Percentiles rank a stretch among this genome's conserved stretches.
These are phyloP conservation scores for Menura novaehollandiae DNA, from an alignment of 2,113 vertebrate species.

Conservation along the genomic window DNA sequence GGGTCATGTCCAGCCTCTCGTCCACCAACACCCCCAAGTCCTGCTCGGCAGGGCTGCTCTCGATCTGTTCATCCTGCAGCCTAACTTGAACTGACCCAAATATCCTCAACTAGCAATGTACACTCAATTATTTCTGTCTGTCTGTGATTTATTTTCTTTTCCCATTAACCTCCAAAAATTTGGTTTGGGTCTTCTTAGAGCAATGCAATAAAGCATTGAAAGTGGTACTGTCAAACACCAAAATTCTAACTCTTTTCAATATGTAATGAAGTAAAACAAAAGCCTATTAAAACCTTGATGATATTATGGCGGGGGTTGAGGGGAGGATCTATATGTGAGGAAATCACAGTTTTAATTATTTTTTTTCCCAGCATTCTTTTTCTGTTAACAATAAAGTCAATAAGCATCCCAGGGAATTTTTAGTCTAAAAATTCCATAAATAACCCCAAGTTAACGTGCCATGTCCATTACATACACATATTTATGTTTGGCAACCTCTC, in stretches of 20 bases:
- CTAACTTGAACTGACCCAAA: not conserved
- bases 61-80: rapidly evolving
- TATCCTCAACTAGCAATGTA: not conserved
- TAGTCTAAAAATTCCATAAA: not conserved
- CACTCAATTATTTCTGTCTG: not conserved
- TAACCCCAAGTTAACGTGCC: not conserved
- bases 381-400: not conserved
- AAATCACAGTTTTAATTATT: not conserved
- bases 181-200: not conserved
- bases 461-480: rapidly evolving
- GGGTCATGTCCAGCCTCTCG: not conserved
- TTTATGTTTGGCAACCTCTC: not conserved
- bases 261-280: not conserved
- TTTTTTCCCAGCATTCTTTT: not conserved
- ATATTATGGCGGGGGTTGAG: not conserved
- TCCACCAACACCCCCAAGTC: no score
- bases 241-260: not conserved
- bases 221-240: not conserved
- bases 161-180: not conserved
- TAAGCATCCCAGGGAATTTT: not conserved
- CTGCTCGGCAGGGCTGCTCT: not conserved
- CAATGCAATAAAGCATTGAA: not conserved
- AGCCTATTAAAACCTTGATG: not conserved
- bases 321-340: not conserved
- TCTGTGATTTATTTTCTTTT: not conserved